These are phyloP conservation scores for Anoplolepis gracilipes DNA, from an alignment of 1,140 invertebrate genomes.

Conservation along the genomic window DNA sequence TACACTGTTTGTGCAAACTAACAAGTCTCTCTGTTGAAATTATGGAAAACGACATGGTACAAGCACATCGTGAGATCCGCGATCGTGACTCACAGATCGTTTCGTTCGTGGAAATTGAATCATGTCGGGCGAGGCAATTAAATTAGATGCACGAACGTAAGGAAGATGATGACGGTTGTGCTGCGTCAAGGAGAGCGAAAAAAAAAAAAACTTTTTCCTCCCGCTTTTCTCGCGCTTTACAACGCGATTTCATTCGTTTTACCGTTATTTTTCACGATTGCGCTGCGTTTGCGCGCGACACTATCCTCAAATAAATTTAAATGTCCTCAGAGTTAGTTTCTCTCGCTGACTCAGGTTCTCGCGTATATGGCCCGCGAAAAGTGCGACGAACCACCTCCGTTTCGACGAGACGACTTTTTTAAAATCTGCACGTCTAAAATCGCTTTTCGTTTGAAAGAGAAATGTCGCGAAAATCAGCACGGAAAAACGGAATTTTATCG, in stretches of 20 bases:
- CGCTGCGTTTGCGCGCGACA: not conserved
- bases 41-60: slow-evolving; percentile 22
- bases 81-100: slow-evolving; percentile 46
- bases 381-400: not conserved
- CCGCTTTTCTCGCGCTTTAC: not conserved
- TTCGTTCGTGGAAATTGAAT: slow-evolving; percentile 40
- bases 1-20: no score
- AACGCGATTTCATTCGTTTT: not conserved
- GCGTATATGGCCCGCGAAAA: slow-evolving; percentile 17
- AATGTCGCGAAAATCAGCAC: not conserved
- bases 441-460: not conserved
- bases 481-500: not conserved
- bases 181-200: not conserved
- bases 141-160: not conserved
- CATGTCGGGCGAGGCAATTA: slow-evolving; percentile 38
- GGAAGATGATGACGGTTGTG: not conserved
- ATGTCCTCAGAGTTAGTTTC: slow-evolving; percentile 26
- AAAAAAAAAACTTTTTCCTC: not conserved
- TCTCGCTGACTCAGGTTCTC: slow-evolving; percentile 27
- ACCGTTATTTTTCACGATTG: not conserved
- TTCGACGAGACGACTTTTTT: not conserved
- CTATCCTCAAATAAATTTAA: slow-evolving; percentile 50
- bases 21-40: not conserved
- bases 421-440: slow-evolving; percentile 34
- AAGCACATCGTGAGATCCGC: not conserved